phyloP scores from a whole-genome alignment of 2,888 invertebrate species.

The Nomada ruficornis region DNA sequence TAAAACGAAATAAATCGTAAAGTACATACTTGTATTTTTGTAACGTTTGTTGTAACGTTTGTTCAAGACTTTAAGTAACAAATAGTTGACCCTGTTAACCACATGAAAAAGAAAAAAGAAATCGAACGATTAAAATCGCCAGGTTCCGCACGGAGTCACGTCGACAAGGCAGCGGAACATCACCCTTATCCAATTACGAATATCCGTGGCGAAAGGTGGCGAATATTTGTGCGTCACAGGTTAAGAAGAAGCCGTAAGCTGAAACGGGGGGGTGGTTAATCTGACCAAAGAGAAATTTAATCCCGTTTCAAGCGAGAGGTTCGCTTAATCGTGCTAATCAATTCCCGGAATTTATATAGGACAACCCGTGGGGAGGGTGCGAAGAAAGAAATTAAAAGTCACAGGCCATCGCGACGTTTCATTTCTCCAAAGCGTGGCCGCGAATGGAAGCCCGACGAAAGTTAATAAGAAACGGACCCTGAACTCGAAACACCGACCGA shows the following conservation, averaged over 20 bases:
- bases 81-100: no score
- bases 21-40: no score
- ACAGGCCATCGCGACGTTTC: neutral
- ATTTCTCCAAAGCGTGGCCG: neutral
- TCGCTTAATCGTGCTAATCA: conserved; percentile 56
- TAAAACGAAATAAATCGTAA: no score
- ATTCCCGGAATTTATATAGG: conserved; percentile 41
- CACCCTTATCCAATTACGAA: neutral
- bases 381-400: conserved; percentile 46
- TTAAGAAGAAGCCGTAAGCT: conserved; percentile 26
- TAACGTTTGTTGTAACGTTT: no score
- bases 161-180: neutral
- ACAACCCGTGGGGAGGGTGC: conserved; percentile 6
- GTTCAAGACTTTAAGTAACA: no score
- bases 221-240: neutral
- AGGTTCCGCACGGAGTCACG: no score
- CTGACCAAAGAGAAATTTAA: conserved; percentile 49
- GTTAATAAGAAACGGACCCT: conserved; percentile 63
- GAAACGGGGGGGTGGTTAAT: neutral
- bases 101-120: no score
- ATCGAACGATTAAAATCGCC: no score
- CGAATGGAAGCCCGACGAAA: conserved; percentile 30
- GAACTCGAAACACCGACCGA: conserved; percentile 58
- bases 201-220: neutral
- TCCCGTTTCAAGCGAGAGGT: conserved; percentile 36